Conservation (phyloP, 2,888 invertebrate genomes). For the Leptopterna dolabrata region DNA sequence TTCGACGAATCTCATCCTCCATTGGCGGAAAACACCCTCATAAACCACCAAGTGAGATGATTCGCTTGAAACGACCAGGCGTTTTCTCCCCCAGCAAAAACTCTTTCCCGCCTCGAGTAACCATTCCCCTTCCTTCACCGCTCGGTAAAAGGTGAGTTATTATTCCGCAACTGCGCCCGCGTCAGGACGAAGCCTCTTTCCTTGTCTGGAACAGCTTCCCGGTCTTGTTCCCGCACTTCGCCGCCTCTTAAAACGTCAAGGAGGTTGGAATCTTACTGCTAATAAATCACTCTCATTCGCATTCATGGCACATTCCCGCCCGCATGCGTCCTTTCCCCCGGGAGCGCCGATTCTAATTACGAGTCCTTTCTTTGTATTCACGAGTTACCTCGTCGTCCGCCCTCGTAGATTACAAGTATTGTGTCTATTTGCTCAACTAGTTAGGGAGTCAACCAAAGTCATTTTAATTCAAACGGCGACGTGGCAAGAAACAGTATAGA, state of each 20-base stretch:
- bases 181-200: too few relatives aligned
- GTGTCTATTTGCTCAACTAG: background rate
- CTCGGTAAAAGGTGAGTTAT: too few relatives aligned
- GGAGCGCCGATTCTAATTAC: constrained; percentile 7
- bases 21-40: too few relatives aligned
- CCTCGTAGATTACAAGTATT: background rate
- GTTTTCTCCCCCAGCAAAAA: too few relatives aligned
- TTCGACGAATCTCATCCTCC: too few relatives aligned
- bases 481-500: background rate
- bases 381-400: background rate
- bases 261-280: background rate
- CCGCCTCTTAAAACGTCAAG: background rate
- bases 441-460: background rate
- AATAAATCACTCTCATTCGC: constrained; percentile 29
- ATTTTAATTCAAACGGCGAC: background rate
- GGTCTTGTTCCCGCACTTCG: too few relatives aligned
- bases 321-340: background rate
- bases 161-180: too few relatives aligned
- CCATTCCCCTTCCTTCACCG: too few relatives aligned
- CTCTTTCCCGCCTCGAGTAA: too few relatives aligned
- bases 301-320: background rate
- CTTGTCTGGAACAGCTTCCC: too few relatives aligned
- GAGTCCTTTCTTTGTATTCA: constrained; percentile 13
- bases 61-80: too few relatives aligned
- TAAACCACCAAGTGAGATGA: too few relatives aligned